Evolutionary conservation across 1,140 invertebrate genomes (phyloP).

Genomic region (Hyles euphorbiae): DNA sequence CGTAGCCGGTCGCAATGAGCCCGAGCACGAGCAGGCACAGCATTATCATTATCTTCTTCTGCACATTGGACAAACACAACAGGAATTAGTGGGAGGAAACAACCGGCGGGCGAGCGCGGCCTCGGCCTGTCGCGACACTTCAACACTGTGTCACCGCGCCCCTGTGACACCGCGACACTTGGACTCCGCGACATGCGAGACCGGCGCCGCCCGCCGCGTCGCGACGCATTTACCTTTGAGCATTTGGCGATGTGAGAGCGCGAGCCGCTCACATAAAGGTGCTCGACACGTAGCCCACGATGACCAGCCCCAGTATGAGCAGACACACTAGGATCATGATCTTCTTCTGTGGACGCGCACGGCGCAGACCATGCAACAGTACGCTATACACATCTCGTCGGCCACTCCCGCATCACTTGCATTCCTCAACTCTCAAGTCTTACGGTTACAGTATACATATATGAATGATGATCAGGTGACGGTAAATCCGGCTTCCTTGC

Average conservation of each 20-base stretch:
- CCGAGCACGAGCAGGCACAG: conserved; percentile 90
- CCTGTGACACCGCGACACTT: no score
- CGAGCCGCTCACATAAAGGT: conserved; percentile 60
- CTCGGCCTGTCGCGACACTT: conserved; percentile 10
- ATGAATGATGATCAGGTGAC: no score
- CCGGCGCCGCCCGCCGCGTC: conserved; percentile 30
- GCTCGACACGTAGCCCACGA: conserved; percentile 79
- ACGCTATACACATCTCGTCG: conserved; percentile 55
- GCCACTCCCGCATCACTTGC: conserved; percentile 8
- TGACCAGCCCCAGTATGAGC: conserved; percentile 90
- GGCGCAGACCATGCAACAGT: conserved; percentile 66
- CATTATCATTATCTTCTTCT: conserved; percentile 99
- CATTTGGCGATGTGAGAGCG: conserved; percentile 33
- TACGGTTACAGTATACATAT: not conserved
- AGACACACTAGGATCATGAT: conserved; percentile 99
- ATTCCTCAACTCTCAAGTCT: not conserved
- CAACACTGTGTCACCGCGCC: no score
- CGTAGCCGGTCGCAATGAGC: conserved; percentile 83
- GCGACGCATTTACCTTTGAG: conserved; percentile 55
- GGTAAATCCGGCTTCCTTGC: not conserved
- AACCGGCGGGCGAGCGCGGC: conserved; percentile 38
- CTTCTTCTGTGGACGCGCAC: conserved; percentile 89
- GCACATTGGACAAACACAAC: conserved; percentile 79
- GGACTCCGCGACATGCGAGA: conserved; percentile 1
- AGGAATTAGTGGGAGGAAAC: conserved; percentile 61